Conservation (phyloP, 2,888 invertebrate genomes). For the Lathronympha strigana region DNA sequence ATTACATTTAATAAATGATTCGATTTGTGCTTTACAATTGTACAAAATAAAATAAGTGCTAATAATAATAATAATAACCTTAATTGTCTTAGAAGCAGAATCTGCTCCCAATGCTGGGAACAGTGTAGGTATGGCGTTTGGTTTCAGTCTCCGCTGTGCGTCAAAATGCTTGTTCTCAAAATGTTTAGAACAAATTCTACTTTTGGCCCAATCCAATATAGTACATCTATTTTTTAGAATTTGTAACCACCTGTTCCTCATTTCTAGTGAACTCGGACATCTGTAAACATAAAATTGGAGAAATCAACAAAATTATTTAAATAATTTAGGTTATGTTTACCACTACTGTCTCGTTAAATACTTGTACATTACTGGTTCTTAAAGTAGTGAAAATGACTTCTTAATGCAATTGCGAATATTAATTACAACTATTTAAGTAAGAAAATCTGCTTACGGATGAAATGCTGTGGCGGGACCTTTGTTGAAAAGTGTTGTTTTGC, state of each 20-base stretch:
- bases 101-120: conserved; percentile 51
- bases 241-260: conserved; percentile 71
- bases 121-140: conserved; percentile 69
- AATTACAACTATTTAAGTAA: not conserved
- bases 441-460: conserved; percentile 61
- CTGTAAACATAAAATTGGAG: conserved; percentile 50
- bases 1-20: too few relatives aligned
- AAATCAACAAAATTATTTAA: not conserved
- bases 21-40: too few relatives aligned
- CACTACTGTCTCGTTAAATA: not conserved
- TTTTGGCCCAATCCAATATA: conserved; percentile 67
- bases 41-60: too few relatives aligned
- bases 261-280: conserved; percentile 63
- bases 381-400: not conserved
- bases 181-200: conserved; percentile 73
- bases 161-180: conserved; percentile 73
- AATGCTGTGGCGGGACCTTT: conserved; percentile 65
- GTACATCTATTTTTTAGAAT: conserved; percentile 66
- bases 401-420: not conserved
- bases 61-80: conserved; percentile 53
- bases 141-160: conserved; percentile 62
- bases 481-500: conserved; percentile 66
- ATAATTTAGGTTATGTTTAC: conserved; percentile 16
- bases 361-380: not conserved
- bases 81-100: conserved; percentile 44